A percentile compares a stretch with the other conserved stretches of the same genome.
Conservation (phyloP, 1,140 invertebrate species). For the Thalassaphorura encarpata region DNA sequence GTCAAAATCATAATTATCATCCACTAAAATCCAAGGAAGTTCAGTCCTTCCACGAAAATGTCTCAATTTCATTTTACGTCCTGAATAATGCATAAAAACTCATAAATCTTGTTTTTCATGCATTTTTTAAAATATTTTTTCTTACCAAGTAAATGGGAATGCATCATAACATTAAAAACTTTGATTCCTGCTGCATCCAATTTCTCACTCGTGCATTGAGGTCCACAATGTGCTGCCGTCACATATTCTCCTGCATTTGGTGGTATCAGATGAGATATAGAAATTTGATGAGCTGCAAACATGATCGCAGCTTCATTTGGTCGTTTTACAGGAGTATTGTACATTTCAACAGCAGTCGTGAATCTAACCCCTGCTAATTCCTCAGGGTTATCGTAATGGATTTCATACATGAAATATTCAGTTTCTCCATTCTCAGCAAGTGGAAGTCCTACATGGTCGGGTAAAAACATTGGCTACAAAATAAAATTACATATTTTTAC, state of each 20-base stretch:
- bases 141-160: too few species aligned
- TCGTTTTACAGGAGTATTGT: background rate
- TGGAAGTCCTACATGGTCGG: constrained; percentile 6
- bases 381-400: constrained; percentile 10
- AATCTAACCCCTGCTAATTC: background rate
- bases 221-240: constrained; percentile 1
- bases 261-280: background rate
- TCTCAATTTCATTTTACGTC: too few species aligned
- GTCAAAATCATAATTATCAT: too few species aligned
- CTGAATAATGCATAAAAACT: too few species aligned
- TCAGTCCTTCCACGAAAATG: too few species aligned
- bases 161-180: constrained; percentile 1
- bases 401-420: constrained; percentile 5
- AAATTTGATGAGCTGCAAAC: background rate
- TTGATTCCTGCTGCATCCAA: background rate
- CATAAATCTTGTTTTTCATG: too few species aligned
- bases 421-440: background rate
- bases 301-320: background rate
- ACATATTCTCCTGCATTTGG: constrained; percentile 1
- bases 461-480: background rate
- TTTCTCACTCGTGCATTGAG: background rate
- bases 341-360: background rate
- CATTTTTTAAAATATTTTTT: too few species aligned
- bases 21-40: too few species aligned
- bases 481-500: background rate